These are phyloP conservation scores for Enteromius radiatus DNA, from an alignment of 2,797 vertebrate species.

Conservation along the genomic window DNA sequence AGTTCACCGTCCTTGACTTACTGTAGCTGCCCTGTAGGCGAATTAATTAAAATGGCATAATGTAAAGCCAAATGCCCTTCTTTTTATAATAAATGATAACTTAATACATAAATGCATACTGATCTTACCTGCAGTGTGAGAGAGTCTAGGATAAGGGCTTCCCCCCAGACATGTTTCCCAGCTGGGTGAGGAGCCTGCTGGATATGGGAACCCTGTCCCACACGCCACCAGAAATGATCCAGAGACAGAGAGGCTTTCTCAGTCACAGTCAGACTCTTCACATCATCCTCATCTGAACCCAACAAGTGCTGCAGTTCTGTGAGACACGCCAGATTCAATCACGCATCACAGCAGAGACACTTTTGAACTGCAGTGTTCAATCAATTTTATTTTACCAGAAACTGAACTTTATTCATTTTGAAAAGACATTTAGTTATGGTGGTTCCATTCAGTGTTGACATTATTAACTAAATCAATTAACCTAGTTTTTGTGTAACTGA, in stretches of 20 bases:
- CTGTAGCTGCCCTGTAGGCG: conserved; percentile 87
- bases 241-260: conserved; percentile 84
- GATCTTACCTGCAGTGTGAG: conserved; percentile 88
- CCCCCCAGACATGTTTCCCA: conserved; percentile 97
- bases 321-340: background rate
- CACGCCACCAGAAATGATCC: conserved; percentile 97
- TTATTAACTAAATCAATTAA: background rate
- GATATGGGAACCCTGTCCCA: conserved; percentile 97
- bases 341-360: background rate
- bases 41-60: background rate
- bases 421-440: background rate
- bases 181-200: conserved; percentile 93
- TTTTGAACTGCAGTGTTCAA: background rate
- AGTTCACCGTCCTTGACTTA: conserved; percentile 76
- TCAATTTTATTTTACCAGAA: conserved; percentile 48
- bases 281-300: conserved; percentile 79
- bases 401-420: conserved; percentile 7
- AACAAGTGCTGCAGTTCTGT: conserved; percentile 79
- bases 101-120: background rate
- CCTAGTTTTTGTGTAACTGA: background rate
- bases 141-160: conserved; percentile 90
- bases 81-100: background rate
- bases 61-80: background rate
- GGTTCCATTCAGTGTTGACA: background rate
- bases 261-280: conserved; percentile 84